These are phyloP conservation scores for Chironomus tepperi DNA, from an alignment of 1,140 invertebrate genomes.

Conservation along the genomic window DNA sequence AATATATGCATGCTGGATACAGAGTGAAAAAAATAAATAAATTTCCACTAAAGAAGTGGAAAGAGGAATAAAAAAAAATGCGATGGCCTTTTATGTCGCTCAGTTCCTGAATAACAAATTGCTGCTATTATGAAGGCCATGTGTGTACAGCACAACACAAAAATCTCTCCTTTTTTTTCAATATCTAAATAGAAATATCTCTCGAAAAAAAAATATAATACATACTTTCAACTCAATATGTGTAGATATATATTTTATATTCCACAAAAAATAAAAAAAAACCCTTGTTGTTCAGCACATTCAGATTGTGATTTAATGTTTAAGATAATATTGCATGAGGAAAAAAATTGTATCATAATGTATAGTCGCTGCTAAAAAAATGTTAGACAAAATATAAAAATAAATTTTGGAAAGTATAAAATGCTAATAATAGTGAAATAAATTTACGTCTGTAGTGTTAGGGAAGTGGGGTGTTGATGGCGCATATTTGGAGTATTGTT, in stretches of 20 bases:
- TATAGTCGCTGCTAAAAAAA: too few species aligned
- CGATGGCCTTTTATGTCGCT: slow-evolving; percentile 3
- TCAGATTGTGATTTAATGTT: neutral
- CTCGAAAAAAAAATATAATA: neutral
- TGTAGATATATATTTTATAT: too few species aligned
- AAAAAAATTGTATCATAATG: too few species aligned
- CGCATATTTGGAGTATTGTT: too few species aligned
- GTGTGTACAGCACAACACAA: neutral
- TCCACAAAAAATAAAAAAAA: too few species aligned
- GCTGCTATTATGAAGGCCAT: neutral
- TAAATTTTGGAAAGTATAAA: too few species aligned
- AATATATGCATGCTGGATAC: neutral
- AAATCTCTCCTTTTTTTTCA: neutral
- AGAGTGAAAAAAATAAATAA: too few species aligned
- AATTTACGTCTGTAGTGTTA: too few species aligned
- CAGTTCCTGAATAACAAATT: slow-evolving; percentile 8
- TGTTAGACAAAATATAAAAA: too few species aligned
- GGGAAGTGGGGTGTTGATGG: too few species aligned
- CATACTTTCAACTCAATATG: too few species aligned
- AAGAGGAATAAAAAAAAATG: neutral
- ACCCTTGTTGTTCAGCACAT: neutral
- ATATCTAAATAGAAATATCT: slow-evolving; percentile 9
- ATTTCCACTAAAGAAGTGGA: neutral
- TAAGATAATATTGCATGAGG: neutral
- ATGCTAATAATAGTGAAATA: too few species aligned